A percentile compares a stretch with the other conserved stretches of the same genome.
Conservation (phyloP, 2,113 vertebrate species). For the Deroptyus accipitrinus region DNA sequence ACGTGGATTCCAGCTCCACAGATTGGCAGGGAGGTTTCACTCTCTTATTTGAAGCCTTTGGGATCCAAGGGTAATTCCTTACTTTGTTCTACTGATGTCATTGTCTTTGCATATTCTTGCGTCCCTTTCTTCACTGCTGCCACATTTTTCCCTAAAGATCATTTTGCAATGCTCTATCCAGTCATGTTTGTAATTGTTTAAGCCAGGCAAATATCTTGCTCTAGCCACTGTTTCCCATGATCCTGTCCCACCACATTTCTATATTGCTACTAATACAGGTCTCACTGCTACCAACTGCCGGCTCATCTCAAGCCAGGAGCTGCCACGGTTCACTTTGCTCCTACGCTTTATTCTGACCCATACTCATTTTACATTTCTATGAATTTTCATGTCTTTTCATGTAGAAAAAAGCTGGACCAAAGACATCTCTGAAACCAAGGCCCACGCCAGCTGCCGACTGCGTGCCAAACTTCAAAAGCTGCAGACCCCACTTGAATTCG, state of each 20-base stretch:
- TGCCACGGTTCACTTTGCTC: neutral
- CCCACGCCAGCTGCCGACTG: conserved; percentile 78
- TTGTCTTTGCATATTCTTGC: neutral
- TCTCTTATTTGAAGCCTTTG: neutral
- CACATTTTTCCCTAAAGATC: neutral
- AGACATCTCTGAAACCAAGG: neutral
- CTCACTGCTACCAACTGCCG: neutral
- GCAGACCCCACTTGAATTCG: conserved; percentile 73
- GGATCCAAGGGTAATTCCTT: neutral
- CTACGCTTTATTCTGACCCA: neutral
- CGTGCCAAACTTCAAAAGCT: conserved; percentile 79
- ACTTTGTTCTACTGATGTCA: neutral
- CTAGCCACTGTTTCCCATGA: neutral
- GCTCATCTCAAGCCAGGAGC: neutral
- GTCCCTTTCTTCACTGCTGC: neutral
- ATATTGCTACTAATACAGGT: neutral
- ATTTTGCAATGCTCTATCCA: neutral
- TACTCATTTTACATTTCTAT: accelerated
- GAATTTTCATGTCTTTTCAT: neutral
- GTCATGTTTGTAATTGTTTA: neutral
- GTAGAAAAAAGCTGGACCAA: conserved; percentile 56
- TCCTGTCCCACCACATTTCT: neutral
- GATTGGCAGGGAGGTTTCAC: neutral
- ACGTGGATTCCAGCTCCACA: neutral
- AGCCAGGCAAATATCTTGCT: neutral